Evolutionary conservation across 2,797 vertebrate species (phyloP).

Genomic region (Neosalanx taihuensis): DNA sequence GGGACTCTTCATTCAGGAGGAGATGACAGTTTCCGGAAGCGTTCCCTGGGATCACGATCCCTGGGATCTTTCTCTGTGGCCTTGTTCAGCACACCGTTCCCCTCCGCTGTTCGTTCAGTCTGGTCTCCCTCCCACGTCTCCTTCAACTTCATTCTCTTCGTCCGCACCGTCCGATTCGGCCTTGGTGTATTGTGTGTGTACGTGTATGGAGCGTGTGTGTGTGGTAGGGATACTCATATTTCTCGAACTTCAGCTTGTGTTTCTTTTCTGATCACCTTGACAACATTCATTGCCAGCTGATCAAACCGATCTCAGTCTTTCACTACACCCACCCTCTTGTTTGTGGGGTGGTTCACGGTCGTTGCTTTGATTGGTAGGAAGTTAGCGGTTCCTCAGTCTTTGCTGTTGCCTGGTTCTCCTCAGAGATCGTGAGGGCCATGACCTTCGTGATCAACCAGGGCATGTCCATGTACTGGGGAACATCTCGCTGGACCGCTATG

Average conservation of each 20-base stretch:
- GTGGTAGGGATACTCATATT: background rate
- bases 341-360: background rate
- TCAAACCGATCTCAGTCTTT: background rate
- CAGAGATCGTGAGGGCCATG: slow-evolving; percentile 98
- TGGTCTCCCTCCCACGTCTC: too few relatives aligned
- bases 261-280: too few relatives aligned
- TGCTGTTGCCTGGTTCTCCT: slow-evolving; percentile 3
- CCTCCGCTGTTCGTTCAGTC: too few relatives aligned
- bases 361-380: background rate
- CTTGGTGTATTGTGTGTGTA: too few relatives aligned
- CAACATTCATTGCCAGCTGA: background rate
- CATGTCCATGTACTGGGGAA: slow-evolving; percentile 99
- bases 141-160: too few relatives aligned
- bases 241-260: background rate
- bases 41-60: too few relatives aligned
- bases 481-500: slow-evolving; percentile 96
- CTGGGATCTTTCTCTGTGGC: too few relatives aligned
- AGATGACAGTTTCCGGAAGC: too few relatives aligned
- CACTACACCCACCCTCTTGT: too few relatives aligned
- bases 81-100: too few relatives aligned
- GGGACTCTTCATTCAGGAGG: too few relatives aligned
- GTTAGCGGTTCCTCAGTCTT: background rate
- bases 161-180: too few relatives aligned
- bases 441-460: slow-evolving; percentile 97
- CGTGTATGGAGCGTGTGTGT: background rate